These are phyloP conservation scores for Typhlichthys subterraneus DNA, from an alignment of 2,797 vertebrate genomes.

Conservation along the genomic window DNA sequence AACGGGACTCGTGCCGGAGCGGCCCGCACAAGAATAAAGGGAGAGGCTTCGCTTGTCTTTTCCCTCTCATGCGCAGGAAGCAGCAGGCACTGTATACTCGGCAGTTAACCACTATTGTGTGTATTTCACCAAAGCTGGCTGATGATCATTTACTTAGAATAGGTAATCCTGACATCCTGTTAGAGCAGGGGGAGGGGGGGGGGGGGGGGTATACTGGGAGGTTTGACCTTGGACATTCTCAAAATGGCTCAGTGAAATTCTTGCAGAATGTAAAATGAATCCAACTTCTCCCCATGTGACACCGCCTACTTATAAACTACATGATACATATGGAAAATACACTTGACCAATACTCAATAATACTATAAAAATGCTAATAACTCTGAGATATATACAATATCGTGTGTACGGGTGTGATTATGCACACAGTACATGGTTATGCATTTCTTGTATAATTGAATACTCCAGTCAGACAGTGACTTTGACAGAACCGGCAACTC, in stretches of 20 bases:
- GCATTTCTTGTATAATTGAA: constrained; percentile 33
- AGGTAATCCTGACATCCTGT: too few species aligned
- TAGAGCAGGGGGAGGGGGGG: constrained; percentile 59
- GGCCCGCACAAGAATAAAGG: constrained; percentile 10
- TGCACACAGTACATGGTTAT: not conserved
- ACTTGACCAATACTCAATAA: too few species aligned
- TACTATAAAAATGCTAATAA: too few species aligned
- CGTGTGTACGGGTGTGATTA: too few species aligned
- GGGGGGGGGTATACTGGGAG: constrained; percentile 14
- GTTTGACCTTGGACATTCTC: constrained; percentile 86
- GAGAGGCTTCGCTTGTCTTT: constrained; percentile 38
- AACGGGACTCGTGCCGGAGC: not conserved
- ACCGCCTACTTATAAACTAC: constrained; percentile 33
- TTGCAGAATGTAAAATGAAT: constrained; percentile 42
- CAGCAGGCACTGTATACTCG: constrained; percentile 44
- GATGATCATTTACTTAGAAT: constrained; percentile 89
- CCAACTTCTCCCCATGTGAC: constrained; percentile 41
- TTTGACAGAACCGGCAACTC: constrained; percentile 63
- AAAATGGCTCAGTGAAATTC: constrained; percentile 62
- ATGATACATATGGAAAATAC: not conserved
- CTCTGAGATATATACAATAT: too few species aligned
- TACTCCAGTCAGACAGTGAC: constrained; percentile 57
- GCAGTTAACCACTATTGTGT: constrained; percentile 57
- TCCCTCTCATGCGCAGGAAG: constrained; percentile 39
- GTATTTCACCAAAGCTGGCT: constrained; percentile 81